phyloP scores from a whole-genome alignment of 2,888 invertebrate species.

The Stegana nigrithorax region DNA sequence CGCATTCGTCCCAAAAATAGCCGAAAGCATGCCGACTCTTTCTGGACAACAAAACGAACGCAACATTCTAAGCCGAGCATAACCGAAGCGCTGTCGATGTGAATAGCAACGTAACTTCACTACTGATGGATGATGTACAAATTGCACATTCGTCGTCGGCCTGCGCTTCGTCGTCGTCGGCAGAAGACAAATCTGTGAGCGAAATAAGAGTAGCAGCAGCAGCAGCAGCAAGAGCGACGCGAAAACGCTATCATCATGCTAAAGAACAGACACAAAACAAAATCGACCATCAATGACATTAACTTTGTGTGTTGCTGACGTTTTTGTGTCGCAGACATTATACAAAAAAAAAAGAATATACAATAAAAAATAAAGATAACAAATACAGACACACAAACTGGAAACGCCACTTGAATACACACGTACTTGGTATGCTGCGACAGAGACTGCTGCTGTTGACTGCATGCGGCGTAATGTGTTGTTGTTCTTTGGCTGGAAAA shows the following conservation, averaged over 20 bases:
- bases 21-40: constrained; percentile 45
- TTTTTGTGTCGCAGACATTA: constrained; percentile 63
- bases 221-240: background rate
- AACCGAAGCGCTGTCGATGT: no score
- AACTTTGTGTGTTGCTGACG: constrained; percentile 59
- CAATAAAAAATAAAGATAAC: constrained; percentile 29
- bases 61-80: constrained; percentile 16
- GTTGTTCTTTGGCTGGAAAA: constrained; percentile 18
- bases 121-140: constrained; percentile 57
- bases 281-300: constrained; percentile 64
- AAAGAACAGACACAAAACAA: constrained; percentile 33
- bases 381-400: constrained; percentile 25
- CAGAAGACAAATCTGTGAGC: no score
- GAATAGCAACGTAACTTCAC: no score
- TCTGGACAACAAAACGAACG: constrained; percentile 36
- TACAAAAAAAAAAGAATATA: no score
- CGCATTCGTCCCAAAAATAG: constrained; percentile 29
- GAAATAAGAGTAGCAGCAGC: no score
- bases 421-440: no score
- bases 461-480: constrained; percentile 43
- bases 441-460: background rate
- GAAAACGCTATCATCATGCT: background rate
- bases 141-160: constrained; percentile 38
- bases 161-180: background rate
- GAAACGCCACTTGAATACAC: no score